Percentiles rank a stretch among this genome's conserved stretches.
Evolutionary conservation across 2,797 vertebrate species (phyloP).

Genomic region (Macrochelys suwanniensis): DNA sequence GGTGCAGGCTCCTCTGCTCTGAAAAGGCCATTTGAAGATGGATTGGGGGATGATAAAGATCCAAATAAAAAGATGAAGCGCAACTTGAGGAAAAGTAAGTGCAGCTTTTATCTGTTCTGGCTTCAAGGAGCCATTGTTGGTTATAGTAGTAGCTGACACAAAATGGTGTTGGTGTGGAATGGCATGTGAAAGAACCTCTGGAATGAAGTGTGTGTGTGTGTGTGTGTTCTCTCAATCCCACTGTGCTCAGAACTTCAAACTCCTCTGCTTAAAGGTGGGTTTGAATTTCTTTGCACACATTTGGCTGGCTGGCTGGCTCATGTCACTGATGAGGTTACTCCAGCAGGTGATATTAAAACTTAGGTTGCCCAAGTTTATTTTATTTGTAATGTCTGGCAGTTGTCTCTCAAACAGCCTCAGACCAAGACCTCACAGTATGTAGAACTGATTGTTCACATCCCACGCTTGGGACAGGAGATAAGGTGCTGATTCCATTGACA

Average conservation of each 20-base stretch:
- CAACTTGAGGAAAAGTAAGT: conserved; percentile 95
- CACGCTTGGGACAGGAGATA: background rate
- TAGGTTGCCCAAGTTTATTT: background rate
- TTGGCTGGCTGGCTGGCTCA: conserved; percentile 32
- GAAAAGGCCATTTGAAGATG: conserved; percentile 97
- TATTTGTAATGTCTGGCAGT: background rate
- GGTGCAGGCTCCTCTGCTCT: conserved; percentile 87
- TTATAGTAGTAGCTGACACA: background rate
- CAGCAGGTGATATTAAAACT: background rate
- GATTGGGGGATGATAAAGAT: conserved; percentile 94
- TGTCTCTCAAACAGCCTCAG: background rate
- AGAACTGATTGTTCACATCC: background rate
- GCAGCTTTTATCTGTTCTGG: background rate
- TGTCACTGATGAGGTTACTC: conserved; percentile 23
- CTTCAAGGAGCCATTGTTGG: background rate
- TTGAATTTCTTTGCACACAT: conserved; percentile 3
- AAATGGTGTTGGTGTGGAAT: conserved; percentile 26
- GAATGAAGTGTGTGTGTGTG: background rate
- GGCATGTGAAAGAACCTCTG: conserved; percentile 11
- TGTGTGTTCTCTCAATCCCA: background rate
- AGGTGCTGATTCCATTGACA: background rate
- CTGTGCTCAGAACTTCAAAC: background rate
- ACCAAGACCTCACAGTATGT: background rate
- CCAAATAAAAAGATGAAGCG: conserved; percentile 99
- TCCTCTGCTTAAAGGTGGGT: conserved; percentile 8